These are phyloP conservation scores for Cettia cetti DNA, from an alignment of 2,113 vertebrate genomes.

Conservation along the genomic window DNA sequence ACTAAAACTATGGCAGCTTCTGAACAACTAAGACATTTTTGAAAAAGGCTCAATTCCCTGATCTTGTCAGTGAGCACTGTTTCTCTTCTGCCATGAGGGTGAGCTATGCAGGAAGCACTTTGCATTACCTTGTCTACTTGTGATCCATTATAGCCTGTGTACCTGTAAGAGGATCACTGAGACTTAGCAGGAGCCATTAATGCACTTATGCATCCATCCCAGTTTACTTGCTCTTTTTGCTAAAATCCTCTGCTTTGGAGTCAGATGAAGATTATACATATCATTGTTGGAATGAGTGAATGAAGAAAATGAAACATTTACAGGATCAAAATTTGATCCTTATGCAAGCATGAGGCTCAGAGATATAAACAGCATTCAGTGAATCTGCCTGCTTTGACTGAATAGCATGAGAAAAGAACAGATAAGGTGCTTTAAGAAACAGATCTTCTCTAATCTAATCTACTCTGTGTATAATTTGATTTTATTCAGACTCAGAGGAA, in stretches of 20 bases:
- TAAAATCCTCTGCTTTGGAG: slow-evolving; percentile 10
- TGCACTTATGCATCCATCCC: not conserved
- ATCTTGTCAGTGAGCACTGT: not conserved
- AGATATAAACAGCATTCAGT: not conserved
- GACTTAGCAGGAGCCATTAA: slow-evolving; percentile 20
- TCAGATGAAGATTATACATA: not conserved
- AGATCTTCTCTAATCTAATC: slow-evolving; percentile 54
- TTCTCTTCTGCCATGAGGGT: not conserved
- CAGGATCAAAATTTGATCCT: slow-evolving; percentile 19
- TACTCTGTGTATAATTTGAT: slow-evolving; percentile 35
- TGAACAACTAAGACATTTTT: not conserved
- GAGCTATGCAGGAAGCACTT: not conserved
- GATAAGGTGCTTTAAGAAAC: slow-evolving; percentile 38
- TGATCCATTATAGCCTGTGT: not conserved
- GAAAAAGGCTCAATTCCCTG: not conserved
- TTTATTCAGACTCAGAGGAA: slow-evolving; percentile 44
- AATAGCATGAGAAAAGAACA: not conserved
- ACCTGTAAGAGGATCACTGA: slow-evolving; percentile 43
- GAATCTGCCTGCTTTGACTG: not conserved
- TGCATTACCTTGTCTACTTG: not conserved
- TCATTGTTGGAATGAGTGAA: not conserved
- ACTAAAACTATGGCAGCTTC: not conserved
- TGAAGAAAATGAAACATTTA: not conserved
- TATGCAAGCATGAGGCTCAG: not conserved
- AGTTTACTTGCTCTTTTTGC: not conserved